Evolutionary conservation across 2,797 vertebrate species (phyloP).

Genomic region (Melanotaenia parkinsoni): DNA sequence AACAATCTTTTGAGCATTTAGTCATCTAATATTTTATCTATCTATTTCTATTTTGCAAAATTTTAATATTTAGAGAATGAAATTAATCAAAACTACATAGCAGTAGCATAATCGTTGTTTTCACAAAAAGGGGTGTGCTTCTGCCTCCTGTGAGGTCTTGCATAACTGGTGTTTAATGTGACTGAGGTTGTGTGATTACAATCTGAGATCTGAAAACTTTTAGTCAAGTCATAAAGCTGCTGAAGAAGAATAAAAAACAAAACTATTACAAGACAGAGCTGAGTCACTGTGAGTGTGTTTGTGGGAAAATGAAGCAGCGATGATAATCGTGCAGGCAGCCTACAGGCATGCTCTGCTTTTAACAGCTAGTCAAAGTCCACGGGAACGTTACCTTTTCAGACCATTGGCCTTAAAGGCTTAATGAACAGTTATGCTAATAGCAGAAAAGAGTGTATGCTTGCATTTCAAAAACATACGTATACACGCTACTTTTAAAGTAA

Average conservation of each 20-base stretch:
- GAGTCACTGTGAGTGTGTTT: constrained; percentile 6
- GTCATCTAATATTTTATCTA: background rate
- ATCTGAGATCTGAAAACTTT: background rate
- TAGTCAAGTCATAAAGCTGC: background rate
- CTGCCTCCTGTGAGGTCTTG: too few relatives aligned
- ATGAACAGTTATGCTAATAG: too few relatives aligned
- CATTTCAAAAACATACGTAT: too few relatives aligned
- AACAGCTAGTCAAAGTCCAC: background rate
- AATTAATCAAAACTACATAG: too few relatives aligned
- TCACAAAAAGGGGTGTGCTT: too few relatives aligned
- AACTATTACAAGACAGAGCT: background rate
- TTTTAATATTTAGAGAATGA: background rate
- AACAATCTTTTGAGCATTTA: too few relatives aligned
- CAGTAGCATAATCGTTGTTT: too few relatives aligned
- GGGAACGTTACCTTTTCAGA: background rate
- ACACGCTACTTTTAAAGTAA: too few relatives aligned
- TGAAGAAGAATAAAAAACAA: background rate
- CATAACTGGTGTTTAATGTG: background rate
- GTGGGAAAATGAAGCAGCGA: background rate
- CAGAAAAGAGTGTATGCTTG: too few relatives aligned
- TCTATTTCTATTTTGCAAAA: too few relatives aligned
- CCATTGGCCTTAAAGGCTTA: too few relatives aligned
- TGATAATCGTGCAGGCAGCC: too few relatives aligned
- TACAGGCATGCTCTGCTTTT: background rate
- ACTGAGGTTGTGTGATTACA: background rate